Evolutionary conservation across 2,797 vertebrate genomes (phyloP), one percentile per base, ranked within the genome.

Genomic region (Clamator glandarius): DNA sequence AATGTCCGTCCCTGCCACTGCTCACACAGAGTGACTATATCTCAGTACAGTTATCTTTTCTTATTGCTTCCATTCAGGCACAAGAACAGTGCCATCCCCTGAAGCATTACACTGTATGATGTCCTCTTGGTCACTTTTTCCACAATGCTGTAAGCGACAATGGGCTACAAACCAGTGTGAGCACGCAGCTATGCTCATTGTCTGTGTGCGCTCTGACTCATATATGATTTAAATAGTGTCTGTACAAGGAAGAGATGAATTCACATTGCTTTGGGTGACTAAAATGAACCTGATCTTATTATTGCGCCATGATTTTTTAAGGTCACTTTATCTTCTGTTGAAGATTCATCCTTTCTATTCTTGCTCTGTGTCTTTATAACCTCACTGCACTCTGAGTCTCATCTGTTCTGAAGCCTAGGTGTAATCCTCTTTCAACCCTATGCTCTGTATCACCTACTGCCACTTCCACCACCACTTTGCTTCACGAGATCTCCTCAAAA

Each of bases 401-500:
- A 61, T 67, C 76, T 73, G 6, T 52, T 93, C 61, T 90, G 62
- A 75, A 63, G 77, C 10, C 2, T 6, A 63, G 54, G 23, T 54
- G 18, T 70, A 52, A 62, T 85, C 51, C 67, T 42, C 23, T 57
- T 50, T 87, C 51, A 24, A 72, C 51, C 23, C 39, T 25, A 51
- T 21, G 68, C n/a, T 84, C 44, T 16, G 31, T 26, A n/a, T 35
- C 59, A 28, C 63, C 52, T 42, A 9, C 23, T 54, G 58, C 58
- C 25, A 6, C 39, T 64, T 73, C 51, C 35, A 87, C 26, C 29
- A 42, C 41, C 9, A 28, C 41, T 92, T 90, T 94, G 41, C 46
- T 79, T 74, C 54, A 46, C 6, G 26, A 73, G 50, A 35, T 77
- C 74, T 87, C 42, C 89, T 87, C 74, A 86, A 84, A 95, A 91